Conservation (phyloP, 2,797 vertebrate genomes). For the Eleutherodactylus coqui region DNA sequence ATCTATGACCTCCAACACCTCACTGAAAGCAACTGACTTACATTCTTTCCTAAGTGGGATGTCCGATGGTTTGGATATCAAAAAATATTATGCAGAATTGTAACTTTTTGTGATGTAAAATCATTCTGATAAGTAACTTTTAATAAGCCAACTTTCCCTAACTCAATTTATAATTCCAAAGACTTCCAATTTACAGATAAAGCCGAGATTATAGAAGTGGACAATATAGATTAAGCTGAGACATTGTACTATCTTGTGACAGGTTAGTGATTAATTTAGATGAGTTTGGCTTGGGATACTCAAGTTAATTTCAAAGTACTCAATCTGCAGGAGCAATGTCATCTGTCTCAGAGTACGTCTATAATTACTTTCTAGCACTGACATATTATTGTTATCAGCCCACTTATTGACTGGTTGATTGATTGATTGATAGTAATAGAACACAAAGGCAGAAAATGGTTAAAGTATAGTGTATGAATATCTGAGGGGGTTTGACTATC, state of each 20-base stretch:
- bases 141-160: not conserved
- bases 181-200: constrained; percentile 7
- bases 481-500: not conserved
- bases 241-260: constrained; percentile 1
- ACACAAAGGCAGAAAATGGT: not conserved
- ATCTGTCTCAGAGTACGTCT: not conserved
- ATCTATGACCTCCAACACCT: not conserved
- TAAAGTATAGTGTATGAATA: not conserved
- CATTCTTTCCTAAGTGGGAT: not conserved
- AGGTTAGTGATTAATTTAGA: constrained; percentile 24
- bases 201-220: not conserved
- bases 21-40: not conserved
- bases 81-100: not conserved
- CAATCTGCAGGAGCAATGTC: constrained; percentile 23
- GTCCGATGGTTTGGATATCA: not conserved
- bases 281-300: constrained; percentile 22
- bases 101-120: not conserved
- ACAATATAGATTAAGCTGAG: constrained; percentile 17
- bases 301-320: constrained; percentile 25
- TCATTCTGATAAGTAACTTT: constrained; percentile 9
- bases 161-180: not conserved
- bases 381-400: constrained; percentile 25
- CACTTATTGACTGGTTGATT: not conserved
- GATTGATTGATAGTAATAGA: constrained; percentile 13
- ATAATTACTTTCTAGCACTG: constrained; percentile 19